A percentile compares a stretch with the other conserved stretches of the same genome.
These are phyloP conservation scores for Drosophila putrida DNA, from an alignment of 2,888 invertebrate species.

Conservation along the genomic window DNA sequence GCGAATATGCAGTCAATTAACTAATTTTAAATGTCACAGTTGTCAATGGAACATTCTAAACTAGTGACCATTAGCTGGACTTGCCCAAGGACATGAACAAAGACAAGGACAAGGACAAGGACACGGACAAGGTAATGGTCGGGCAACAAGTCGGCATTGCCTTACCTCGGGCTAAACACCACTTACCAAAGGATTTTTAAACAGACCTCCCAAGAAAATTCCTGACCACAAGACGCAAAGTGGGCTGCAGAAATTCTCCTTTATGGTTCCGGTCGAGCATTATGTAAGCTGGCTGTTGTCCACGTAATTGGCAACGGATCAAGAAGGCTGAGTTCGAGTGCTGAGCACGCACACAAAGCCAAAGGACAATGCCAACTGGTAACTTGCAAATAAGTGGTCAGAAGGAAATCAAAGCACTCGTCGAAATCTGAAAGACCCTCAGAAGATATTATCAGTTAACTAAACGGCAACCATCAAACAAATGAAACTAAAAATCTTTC, in stretches of 20 bases:
- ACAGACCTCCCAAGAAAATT: slow-evolving; percentile 28
- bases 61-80: background rate
- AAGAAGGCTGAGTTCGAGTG: slow-evolving; percentile 38
- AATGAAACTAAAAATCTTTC: too few species aligned
- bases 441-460: background rate
- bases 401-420: slow-evolving; percentile 6
- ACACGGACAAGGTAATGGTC: slow-evolving; percentile 5
- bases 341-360: slow-evolving; percentile 24
- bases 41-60: background rate
- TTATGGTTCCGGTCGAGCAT: slow-evolving; percentile 38
- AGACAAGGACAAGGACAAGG: background rate
- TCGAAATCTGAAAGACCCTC: slow-evolving; percentile 14
- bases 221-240: slow-evolving; percentile 29
- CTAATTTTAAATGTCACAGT: slow-evolving; percentile 9
- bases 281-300: slow-evolving; percentile 46
- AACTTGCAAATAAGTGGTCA: slow-evolving; percentile 1
- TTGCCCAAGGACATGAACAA: background rate
- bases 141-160: slow-evolving; percentile 31
- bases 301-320: slow-evolving; percentile 57
- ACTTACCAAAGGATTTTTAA: slow-evolving; percentile 44
- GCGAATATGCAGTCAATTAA: slow-evolving; percentile 29
- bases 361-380: slow-evolving; percentile 6
- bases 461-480: background rate
- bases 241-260: slow-evolving; percentile 17
- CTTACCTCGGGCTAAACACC: slow-evolving; percentile 28